A percentile compares a stretch with the other conserved stretches of the same genome.
Evolutionary conservation across 2,888 invertebrate species (phyloP).

Genomic region (Adelphocoris suturalis): DNA sequence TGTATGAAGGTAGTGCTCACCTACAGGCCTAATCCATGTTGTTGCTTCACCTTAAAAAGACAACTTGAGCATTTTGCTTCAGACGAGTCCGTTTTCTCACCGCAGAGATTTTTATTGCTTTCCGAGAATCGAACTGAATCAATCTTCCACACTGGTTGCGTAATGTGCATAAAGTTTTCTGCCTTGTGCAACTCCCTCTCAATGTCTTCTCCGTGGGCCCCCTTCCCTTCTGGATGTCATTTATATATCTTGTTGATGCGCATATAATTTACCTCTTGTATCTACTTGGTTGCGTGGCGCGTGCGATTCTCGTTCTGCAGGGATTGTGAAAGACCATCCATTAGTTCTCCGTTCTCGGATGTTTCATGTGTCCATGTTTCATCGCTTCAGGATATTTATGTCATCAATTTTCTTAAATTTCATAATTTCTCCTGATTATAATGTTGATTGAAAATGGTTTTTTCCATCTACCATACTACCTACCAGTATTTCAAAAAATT

Average conservation of each 20-base stretch:
- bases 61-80: conserved; percentile 1
- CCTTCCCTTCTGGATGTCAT: neutral
- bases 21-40: neutral
- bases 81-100: conserved; percentile 7
- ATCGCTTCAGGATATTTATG: too few relatives aligned
- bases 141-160: conserved; percentile 24
- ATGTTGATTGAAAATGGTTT: too few relatives aligned
- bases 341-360: too few relatives aligned
- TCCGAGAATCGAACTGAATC: conserved; percentile 58
- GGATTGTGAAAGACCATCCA: neutral
- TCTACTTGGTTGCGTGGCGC: conserved; percentile 36
- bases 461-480: too few relatives aligned
- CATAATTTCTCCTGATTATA: too few relatives aligned
- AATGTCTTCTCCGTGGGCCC: neutral
- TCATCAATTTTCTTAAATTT: too few relatives aligned
- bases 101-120: conserved; percentile 56
- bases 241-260: conserved; percentile 40
- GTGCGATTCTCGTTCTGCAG: neutral
- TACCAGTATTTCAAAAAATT: too few relatives aligned
- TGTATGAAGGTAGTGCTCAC: neutral
- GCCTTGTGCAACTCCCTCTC: conserved; percentile 38
- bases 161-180: conserved; percentile 56
- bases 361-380: too few relatives aligned
- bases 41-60: conserved; percentile 15
- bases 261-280: conserved; percentile 12